Percentiles rank a stretch among this genome's conserved stretches.
phyloP scores from a whole-genome alignment of 2,113 vertebrate species.

The Sinocyclocheilus anophthalmus region DNA sequence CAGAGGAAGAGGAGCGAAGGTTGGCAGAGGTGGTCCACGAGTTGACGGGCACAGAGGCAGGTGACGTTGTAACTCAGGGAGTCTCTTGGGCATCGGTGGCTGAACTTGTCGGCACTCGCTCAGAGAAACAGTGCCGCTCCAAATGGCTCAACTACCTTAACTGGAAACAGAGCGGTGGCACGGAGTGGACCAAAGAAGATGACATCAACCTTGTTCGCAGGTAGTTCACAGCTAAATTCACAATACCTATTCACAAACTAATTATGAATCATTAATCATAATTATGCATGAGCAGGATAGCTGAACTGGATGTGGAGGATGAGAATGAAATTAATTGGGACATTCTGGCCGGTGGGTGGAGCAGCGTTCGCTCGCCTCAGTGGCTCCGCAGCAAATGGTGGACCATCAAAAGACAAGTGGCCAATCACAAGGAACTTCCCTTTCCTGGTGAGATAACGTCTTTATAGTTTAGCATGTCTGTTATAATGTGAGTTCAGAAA shows the following conservation, averaged over 20 bases:
- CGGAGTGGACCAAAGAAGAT: constrained; percentile 98
- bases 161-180: constrained; percentile 98
- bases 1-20: constrained; percentile 92
- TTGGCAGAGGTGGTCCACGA: constrained; percentile 96
- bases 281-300: constrained; percentile 71
- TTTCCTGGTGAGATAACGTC: constrained; percentile 81
- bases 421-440: constrained; percentile 97
- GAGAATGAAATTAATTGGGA: constrained; percentile 98
- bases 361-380: constrained; percentile 95
- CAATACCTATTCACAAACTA: constrained; percentile 37
- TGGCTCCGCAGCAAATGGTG: constrained; percentile 99
- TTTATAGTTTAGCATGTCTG: neutral
- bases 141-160: constrained; percentile 99
- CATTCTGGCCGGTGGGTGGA: constrained; percentile 93
- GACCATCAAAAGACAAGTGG: constrained; percentile 98
- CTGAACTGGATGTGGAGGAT: constrained; percentile 89
- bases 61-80: constrained; percentile 92
- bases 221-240: constrained; percentile 63
- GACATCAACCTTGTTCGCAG: constrained; percentile 92
- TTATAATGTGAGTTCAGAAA: constrained; percentile 15
- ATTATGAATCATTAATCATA: neutral
- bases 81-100: constrained; percentile 97
- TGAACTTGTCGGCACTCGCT: constrained; percentile 90
- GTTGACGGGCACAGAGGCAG: constrained; percentile 89
- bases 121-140: constrained; percentile 97